A percentile compares a stretch with the other conserved stretches of the same genome.
Conservation (phyloP, 2,888 invertebrate genomes). For the Stenoptilia bipunctidactyla region DNA sequence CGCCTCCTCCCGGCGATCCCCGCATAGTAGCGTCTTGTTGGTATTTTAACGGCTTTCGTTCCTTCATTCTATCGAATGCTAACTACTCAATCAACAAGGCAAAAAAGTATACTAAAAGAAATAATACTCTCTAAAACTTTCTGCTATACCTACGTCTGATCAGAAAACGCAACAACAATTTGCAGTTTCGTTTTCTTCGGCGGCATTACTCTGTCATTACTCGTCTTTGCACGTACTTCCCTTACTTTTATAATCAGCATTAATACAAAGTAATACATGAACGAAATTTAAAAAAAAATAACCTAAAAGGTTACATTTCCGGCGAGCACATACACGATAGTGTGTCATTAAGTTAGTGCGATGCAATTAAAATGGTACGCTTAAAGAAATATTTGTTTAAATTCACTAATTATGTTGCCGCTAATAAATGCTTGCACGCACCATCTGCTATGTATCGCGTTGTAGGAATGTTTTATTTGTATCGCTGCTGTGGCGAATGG, state of each 20-base stretch:
- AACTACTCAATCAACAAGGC: too few species aligned
- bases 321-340: slow-evolving; percentile 10
- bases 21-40: neutral
- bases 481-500: slow-evolving; percentile 24
- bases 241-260: neutral
- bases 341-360: slow-evolving; percentile 39
- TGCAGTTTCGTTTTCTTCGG: neutral
- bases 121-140: too few species aligned
- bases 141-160: too few species aligned
- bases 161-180: neutral
- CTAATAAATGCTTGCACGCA: slow-evolving; percentile 61
- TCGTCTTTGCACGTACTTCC: neutral
- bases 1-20: neutral
- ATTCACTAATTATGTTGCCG: slow-evolving; percentile 59
- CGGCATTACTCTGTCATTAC: neutral
- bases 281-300: slow-evolving; percentile 2
- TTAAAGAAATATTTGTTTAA: slow-evolving; percentile 62
- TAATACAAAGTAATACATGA: neutral
- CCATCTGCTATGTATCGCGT: slow-evolving; percentile 54
- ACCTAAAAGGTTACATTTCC: slow-evolving; percentile 8
- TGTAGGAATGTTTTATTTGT: slow-evolving; percentile 50
- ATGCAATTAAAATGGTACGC: slow-evolving; percentile 58
- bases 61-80: slow-evolving; percentile 1
- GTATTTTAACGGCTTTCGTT: slow-evolving; percentile 5
- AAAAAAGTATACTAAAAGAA: too few species aligned